A percentile compares a stretch with the other conserved stretches of the same genome.
phyloP scores from a whole-genome alignment of 2,888 invertebrate species.

The Stenchaetothrips biformis region DNA sequence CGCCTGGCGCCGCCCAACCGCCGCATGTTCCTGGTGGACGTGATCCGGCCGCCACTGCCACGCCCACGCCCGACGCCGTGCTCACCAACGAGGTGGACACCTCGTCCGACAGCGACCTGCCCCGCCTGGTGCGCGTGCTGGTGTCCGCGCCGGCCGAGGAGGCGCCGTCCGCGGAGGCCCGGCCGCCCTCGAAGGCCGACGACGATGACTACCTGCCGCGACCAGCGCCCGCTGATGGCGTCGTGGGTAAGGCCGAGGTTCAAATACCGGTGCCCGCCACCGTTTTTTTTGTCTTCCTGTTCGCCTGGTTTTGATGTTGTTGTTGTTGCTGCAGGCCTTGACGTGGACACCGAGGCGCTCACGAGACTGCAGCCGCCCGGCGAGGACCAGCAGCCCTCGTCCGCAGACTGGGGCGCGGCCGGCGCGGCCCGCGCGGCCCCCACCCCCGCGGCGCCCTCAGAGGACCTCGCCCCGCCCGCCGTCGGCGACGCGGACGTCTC shows the following conservation, averaged over 20 bases:
- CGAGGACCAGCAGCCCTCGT: neutral
- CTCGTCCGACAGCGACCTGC: neutral
- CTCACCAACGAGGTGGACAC: constrained; percentile 20
- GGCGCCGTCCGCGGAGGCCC: neutral
- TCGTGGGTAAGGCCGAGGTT: no score
- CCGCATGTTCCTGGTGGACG: neutral
- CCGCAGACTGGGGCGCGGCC: neutral
- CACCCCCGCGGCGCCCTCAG: neutral
- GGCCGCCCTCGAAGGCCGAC: neutral
- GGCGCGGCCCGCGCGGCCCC: neutral
- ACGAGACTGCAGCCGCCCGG: neutral
- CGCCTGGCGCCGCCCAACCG: neutral
- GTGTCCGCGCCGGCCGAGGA: neutral
- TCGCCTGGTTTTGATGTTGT: no score
- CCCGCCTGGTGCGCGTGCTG: neutral
- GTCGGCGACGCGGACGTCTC: neutral
- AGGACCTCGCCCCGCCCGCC: neutral
- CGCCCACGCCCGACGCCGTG: neutral
- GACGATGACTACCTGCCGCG: neutral
- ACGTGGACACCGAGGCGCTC: neutral
- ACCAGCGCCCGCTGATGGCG: neutral
- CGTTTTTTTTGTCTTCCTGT: no score
- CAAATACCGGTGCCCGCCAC: no score
- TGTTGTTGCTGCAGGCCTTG: neutral
- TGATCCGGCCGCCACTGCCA: constrained; percentile 1